Evolutionary conservation across 2,888 invertebrate genomes (phyloP), one percentile per base, ranked within the genome.

Genomic region (Cheilosia scutellata): DNA sequence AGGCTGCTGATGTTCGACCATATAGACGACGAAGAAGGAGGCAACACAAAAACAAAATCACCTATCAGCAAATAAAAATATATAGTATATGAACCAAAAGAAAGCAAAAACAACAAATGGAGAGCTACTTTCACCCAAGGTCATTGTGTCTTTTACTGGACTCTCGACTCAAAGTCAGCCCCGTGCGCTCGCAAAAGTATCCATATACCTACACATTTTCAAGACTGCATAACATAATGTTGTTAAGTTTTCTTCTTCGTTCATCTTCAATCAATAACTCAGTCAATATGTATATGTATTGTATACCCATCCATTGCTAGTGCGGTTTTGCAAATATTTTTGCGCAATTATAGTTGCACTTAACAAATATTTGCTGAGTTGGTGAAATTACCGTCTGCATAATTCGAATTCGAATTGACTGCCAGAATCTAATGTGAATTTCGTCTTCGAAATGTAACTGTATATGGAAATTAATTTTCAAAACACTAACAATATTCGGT

Each of bases 121-220:
- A 87, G 86, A 88, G 87, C 87, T 88, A 88, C 88, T 88, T 88
- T 88, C 88, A 88, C 88, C 88, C 88, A 88, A 88, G 88, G 88
- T 88, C 88, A 88, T 88, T 88, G 88, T 88, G 88, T 88, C 87
- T 88, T 88, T 87, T 88, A 88, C 88, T 80, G 87, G 87, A 87
- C 86, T 76, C 80, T 66, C 51, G 57, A 51, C 78, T 65, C 29
- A 74, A 58, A 58, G 53, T 44, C 13, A 57, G 71, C n/a, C 65
- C 20, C 5, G 4, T 4, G 31, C 16, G 3, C 9, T 20, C 7
- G 25, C 31, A 9, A 40, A 51, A 51, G 72, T 62, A 20, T 27
- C 7, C 37, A 20, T 37, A n/a, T n/a, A n/a, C n/a, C n/a, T n/a
- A 16, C 40, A 65, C 55, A 16, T 63, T 58, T 70, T 51, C 57